Base-by-base conservation (phyloP, 2,888 invertebrate species). In the Tiphia femorata region DNA sequence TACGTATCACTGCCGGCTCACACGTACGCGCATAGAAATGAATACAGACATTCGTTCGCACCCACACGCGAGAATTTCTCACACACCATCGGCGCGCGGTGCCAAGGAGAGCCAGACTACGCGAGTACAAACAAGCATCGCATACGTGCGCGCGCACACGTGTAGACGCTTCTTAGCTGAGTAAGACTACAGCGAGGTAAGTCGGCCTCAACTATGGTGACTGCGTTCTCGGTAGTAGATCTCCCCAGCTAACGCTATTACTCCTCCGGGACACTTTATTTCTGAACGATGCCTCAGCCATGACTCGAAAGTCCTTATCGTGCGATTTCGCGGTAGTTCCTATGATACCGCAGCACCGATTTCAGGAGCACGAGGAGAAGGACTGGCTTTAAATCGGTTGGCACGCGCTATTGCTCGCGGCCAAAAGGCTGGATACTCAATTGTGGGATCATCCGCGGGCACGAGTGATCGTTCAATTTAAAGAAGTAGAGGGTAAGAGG, bases 181-280 rank as follows among this genome's bases (percentile, higher is more conserved):
- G 16, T 21, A 20, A 41, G 38, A 52, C 40, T 35, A 40, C 33
- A 33, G 20, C 12, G 33, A 25, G 25, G 33, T 33, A 14, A 1
- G n/a, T n/a, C n/a, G n/a, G n/a, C 17, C 14, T 54, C 52, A 33
- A n/a, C 38, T 53, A 58, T 49, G 47, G 55, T 53, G 54, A 60
- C 53, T 49, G 27, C 44, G 57, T 23, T 47, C 38, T 35, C 49
- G 38, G 38, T 33, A 53, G 51, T 59, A 64, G 42, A 53, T 67
- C 58, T 48, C 42, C 47, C 41, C 14, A 23, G 52, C 40, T 48
- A 50, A 43, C 59, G 50, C 54, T 66, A 72, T 70, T 64, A 64
- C 73, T 58, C 76, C 65, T 56, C 14, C 30, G 72, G 68, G 70
- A 72, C 70, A 58, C 62, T 74, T 72, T 73, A 72, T 62, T 67